Evolutionary conservation across 2,888 invertebrate species (phyloP).

Genomic region (Athalia cordata): DNA sequence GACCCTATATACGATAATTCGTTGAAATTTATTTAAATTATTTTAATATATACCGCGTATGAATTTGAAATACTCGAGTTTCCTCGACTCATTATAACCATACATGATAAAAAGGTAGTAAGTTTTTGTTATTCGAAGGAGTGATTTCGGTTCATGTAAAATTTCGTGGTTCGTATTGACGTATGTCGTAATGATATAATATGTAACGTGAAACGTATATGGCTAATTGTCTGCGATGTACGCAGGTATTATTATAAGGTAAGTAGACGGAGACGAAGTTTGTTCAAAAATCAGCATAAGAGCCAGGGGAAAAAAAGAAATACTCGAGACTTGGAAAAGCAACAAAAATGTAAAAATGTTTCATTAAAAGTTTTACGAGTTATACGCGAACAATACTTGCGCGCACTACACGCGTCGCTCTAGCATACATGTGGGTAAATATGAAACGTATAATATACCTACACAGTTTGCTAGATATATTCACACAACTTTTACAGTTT

Average conservation of each 20-base stretch:
- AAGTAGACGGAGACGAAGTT: slow-evolving; percentile 1
- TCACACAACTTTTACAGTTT: slow-evolving; percentile 9
- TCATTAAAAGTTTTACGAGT: slow-evolving; percentile 40
- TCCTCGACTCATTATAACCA: too few species aligned
- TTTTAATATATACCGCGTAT: slow-evolving; percentile 12
- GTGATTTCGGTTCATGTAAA: too few species aligned
- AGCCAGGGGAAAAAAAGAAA: not conserved
- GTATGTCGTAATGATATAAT: too few species aligned
- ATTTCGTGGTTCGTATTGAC: too few species aligned
- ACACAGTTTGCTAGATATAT: not conserved
- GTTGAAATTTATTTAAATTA: slow-evolving; percentile 25
- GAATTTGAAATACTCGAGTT: too few species aligned
- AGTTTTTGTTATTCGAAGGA: too few species aligned
- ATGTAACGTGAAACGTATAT: too few species aligned
- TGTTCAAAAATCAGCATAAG: not conserved
- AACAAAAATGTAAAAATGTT: slow-evolving; percentile 21
- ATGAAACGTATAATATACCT: not conserved
- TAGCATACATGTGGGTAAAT: too few species aligned
- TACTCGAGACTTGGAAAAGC: slow-evolving; percentile 16
- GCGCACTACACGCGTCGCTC: too few species aligned
- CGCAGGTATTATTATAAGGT: not conserved
- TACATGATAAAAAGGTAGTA: too few species aligned
- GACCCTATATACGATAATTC: too few species aligned
- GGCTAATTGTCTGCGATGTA: too few species aligned
- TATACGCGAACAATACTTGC: slow-evolving; percentile 3